Conservation (phyloP, 2,113 vertebrate species). For the Mesoclemmys tuberculata region DNA sequence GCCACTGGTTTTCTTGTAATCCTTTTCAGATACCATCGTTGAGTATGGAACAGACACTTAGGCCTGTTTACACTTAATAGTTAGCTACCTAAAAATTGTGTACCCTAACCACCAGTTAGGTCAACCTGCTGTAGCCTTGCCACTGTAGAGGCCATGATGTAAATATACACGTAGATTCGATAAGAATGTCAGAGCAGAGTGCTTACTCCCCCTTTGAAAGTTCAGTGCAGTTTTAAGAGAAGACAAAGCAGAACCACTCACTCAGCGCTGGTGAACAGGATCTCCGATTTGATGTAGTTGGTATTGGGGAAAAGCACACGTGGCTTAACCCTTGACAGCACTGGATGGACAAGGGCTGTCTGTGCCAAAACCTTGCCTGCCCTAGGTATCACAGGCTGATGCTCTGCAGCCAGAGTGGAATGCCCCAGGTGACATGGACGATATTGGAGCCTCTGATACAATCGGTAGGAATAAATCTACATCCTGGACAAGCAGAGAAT, state of each 20-base stretch:
- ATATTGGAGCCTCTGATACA: neutral
- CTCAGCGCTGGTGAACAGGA: neutral
- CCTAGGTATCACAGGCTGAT: neutral
- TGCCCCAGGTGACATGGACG: neutral
- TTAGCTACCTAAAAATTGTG: neutral
- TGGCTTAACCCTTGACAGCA: neutral
- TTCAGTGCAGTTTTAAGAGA: neutral
- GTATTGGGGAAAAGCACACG: neutral
- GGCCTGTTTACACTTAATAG: neutral
- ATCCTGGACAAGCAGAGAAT: neutral
- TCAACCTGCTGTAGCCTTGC: neutral
- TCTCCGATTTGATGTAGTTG: neutral
- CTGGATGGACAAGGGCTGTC: neutral
- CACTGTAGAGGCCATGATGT: neutral
- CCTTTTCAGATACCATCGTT: neutral
- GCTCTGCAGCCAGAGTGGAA: neutral
- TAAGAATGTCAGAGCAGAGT: too few relatives aligned
- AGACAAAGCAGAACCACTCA: neutral
- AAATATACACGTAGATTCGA: neutral
- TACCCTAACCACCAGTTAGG: neutral
- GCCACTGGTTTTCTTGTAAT: neutral
- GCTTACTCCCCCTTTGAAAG: neutral
- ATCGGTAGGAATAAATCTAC: neutral
- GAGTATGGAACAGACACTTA: neutral
- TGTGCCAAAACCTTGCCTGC: neutral